Percentiles rank a stretch among this genome's conserved stretches.
Evolutionary conservation across 2,113 vertebrate species (phyloP).

Genomic region (Upupa epops): DNA sequence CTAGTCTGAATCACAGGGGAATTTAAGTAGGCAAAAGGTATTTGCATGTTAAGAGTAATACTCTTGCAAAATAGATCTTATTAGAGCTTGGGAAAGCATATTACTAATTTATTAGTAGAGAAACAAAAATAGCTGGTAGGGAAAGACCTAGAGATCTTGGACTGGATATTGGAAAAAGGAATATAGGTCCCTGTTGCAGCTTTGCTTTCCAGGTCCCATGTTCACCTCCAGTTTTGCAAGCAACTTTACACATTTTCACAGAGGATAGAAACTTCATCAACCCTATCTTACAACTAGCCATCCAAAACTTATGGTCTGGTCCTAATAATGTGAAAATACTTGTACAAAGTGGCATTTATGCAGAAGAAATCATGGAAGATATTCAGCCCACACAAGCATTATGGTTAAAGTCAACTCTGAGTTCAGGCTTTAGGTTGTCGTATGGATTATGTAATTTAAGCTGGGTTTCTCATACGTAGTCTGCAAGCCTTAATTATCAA

Average conservation of each 20-base stretch:
- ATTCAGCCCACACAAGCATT: neutral
- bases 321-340: neutral
- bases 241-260: neutral
- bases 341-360: neutral
- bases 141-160: neutral
- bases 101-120: neutral
- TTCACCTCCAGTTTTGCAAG: neutral
- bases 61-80: slow-evolving; percentile 9
- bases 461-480: neutral
- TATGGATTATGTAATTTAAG: neutral
- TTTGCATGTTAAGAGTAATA: neutral
- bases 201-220: neutral
- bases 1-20: neutral
- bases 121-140: neutral
- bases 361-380: neutral
- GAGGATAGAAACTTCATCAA: neutral
- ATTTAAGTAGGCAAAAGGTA: neutral
- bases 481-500: neutral
- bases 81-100: neutral
- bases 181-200: neutral
- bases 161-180: neutral
- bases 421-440: neutral
- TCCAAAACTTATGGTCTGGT: neutral
- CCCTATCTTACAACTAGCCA: neutral
- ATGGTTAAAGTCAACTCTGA: neutral